Evolutionary conservation across 1,140 invertebrate species (phyloP).

Genomic region (Megalonaias nervosa): DNA sequence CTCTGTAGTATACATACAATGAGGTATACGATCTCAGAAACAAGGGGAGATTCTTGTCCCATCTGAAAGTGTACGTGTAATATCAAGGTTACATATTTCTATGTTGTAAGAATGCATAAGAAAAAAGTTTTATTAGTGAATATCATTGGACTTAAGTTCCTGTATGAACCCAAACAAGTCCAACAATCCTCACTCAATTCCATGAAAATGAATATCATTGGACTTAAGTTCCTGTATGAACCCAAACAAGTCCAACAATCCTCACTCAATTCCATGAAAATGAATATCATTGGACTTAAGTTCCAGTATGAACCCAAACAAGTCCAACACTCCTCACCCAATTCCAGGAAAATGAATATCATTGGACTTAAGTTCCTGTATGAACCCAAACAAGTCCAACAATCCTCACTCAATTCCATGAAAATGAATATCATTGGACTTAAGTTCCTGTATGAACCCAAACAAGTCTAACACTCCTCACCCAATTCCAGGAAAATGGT

Average conservation of each 20-base stretch:
- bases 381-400: background rate
- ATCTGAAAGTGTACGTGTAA: slow-evolving; percentile 40
- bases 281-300: too few relatives aligned
- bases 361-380: too few relatives aligned
- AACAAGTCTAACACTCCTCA: background rate
- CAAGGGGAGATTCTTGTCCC: slow-evolving; percentile 66
- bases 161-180: background rate
- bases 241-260: background rate
- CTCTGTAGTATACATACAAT: slow-evolving; percentile 69
- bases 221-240: background rate
- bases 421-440: too few relatives aligned
- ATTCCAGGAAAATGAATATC: too few relatives aligned
- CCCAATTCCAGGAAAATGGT: too few relatives aligned
- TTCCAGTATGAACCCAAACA: background rate
- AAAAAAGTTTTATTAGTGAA: slow-evolving; percentile 36
- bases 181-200: too few relatives aligned
- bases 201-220: too few relatives aligned
- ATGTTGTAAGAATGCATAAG: background rate
- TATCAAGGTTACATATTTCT: too few relatives aligned
- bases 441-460: background rate
- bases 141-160: too few relatives aligned
- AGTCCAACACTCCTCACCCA: background rate
- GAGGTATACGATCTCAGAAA: slow-evolving; percentile 73
- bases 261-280: too few relatives aligned
- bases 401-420: background rate